These are phyloP conservation scores for Nomada ferruginata DNA, from an alignment of 2,888 invertebrate species.

Conservation along the genomic window DNA sequence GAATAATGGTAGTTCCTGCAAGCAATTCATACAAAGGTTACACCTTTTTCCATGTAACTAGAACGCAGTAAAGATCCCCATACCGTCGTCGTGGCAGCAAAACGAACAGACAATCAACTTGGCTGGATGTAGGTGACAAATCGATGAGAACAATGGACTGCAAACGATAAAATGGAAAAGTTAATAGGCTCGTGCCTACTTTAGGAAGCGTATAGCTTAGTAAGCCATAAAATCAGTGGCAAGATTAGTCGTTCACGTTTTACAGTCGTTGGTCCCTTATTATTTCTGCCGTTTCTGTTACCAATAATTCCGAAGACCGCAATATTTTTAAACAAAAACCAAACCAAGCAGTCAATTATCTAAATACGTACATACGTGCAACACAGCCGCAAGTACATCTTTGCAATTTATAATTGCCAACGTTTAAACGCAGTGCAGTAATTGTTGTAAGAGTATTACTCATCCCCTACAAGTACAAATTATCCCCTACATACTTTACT, in stretches of 20 bases:
- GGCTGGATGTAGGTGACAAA: constrained; percentile 39
- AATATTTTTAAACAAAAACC: too few relatives aligned
- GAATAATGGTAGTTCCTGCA: neutral
- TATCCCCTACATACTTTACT: too few relatives aligned
- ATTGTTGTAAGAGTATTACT: too few relatives aligned
- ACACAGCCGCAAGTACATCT: too few relatives aligned
- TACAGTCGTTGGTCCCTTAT: constrained; percentile 40
- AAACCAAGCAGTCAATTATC: too few relatives aligned
- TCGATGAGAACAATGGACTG: constrained; percentile 44
- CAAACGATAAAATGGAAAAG: constrained; percentile 45
- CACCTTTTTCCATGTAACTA: neutral
- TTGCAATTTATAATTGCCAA: too few relatives aligned
- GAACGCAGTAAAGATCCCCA: neutral
- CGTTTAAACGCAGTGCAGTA: too few relatives aligned
- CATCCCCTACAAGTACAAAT: too few relatives aligned
- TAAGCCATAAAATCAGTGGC: constrained; percentile 24
- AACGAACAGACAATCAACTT: neutral
- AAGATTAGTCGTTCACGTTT: constrained; percentile 32
- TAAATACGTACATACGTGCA: too few relatives aligned
- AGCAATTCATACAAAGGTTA: neutral
- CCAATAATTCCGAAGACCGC: too few relatives aligned
- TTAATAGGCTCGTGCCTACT: constrained; percentile 39
- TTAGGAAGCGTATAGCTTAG: constrained; percentile 42
- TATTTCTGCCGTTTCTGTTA: too few relatives aligned
- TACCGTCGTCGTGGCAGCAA: neutral